Base-by-base conservation (phyloP, 35 echinoderm and acorn worm genomes). In the Ophioderma brevispina region DNA sequence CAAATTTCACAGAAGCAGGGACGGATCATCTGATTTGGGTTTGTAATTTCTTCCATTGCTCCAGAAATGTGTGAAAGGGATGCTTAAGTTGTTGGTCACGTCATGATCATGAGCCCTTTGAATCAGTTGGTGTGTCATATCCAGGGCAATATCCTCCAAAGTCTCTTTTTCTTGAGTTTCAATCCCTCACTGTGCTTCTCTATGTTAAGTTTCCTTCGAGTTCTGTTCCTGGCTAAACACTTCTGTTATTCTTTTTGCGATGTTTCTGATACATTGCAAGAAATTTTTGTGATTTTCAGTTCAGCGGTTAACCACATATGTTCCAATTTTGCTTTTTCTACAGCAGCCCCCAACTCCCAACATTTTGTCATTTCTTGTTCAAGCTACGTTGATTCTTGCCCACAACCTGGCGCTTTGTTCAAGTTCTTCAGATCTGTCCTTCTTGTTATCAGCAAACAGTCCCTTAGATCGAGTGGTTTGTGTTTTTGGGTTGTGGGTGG, bases 401-500 rank as follows among this genome's bases (percentile, higher is more conserved):
- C 2, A 70, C 15, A 70, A 2, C 59, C 23, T 30, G 2, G 4
- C 59, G 3, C 15, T 3, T 25, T 30, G 5, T 25, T 8, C 59
- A 13, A 25, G 59, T 25, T 70, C 59, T 70, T 6, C 1, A 70
- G 28, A 30, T 70, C 28, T 70, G 59, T 70, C 59, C 28, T 25
- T 25, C 59, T 6, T 70, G 10, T n/a, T 70, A 2, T 70, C 63
- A 38, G 83, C 83, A n/a, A 0, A 40, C 52, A 32, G 52, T 40
- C n/a, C 55, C 37, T 70, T 32, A 85, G 35, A 32, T 59, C 63
- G 10, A 63, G 28, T 64, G 31, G 63, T 21, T 85, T 35, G n/a
- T 85, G 83, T 55, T 85, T 28, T 0, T n/a, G n/a, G 83, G 83
- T 30, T 59, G 83, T 33, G 50, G 46, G 37, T 85, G 83, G 13